phyloP scores from a whole-genome alignment of 1,140 invertebrate species.

The Magallana ariakensis region DNA sequence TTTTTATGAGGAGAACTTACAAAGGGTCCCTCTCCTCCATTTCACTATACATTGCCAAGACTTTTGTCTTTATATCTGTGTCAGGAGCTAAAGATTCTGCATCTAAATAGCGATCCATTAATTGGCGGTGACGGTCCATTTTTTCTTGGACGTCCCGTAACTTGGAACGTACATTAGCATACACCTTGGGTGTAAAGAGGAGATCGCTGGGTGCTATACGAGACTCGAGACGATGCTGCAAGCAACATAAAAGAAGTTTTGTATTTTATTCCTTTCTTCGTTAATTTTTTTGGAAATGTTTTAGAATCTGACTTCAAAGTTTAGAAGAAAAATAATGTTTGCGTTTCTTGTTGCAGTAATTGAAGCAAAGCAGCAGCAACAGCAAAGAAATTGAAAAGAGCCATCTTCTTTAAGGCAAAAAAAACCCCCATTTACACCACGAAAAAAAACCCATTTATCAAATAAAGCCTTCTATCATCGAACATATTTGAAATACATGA shows the following conservation, averaged over 20 bases:
- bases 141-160: constrained; percentile 68
- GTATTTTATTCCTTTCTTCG: not conserved
- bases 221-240: constrained; percentile 70
- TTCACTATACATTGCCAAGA: constrained; percentile 58
- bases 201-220: constrained; percentile 63
- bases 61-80: constrained; percentile 54
- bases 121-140: constrained; percentile 70
- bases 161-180: constrained; percentile 63
- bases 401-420: no score
- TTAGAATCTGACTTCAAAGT: no score
- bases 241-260: constrained; percentile 39
- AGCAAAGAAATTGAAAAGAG: not conserved
- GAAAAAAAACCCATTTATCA: no score
- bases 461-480: no score
- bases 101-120: constrained; percentile 69
- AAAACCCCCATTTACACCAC: no score
- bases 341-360: not conserved
- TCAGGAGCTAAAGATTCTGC: constrained; percentile 6
- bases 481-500: no score
- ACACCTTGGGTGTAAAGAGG: constrained; percentile 64
- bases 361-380: constrained; percentile 14
- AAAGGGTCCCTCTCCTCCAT: constrained; percentile 55
- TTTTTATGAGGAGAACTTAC: constrained; percentile 48
- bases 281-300: not conserved
- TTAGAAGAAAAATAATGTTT: not conserved